These are phyloP conservation scores for Psittacara wagleri DNA, from an alignment of 2,113 vertebrate genomes.

Conservation along the genomic window DNA sequence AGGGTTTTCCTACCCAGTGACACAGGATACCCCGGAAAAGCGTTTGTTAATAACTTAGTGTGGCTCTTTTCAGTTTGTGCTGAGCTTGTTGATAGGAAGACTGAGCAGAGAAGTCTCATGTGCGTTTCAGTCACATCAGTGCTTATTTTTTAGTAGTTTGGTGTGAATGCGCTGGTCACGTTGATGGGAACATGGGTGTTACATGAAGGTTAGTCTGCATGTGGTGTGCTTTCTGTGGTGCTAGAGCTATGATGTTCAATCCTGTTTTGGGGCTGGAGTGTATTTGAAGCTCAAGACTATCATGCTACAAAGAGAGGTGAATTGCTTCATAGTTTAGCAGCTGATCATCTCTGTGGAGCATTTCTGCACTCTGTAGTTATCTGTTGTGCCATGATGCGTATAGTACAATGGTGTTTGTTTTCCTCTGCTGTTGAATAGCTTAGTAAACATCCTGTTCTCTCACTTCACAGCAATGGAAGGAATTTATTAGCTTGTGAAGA, in stretches of 20 bases:
- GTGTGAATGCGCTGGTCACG: rapidly evolving
- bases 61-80: rapidly evolving
- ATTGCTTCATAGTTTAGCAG: background rate
- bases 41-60: background rate
- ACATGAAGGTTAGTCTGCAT: rapidly evolving
- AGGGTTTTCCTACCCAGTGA: background rate
- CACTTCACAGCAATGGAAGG: background rate
- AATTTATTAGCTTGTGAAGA: background rate
- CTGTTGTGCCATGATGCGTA: background rate
- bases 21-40: too few species aligned
- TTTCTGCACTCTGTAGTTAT: background rate
- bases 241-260: background rate
- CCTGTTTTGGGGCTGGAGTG: background rate
- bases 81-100: background rate
- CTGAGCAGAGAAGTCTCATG: background rate
- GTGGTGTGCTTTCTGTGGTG: background rate
- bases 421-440: background rate
- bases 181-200: background rate
- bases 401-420: background rate
- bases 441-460: background rate
- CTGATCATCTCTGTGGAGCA: background rate
- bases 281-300: background rate
- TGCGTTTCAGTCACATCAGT: rapidly evolving
- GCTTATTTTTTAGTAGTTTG: background rate
- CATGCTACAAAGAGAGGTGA: background rate